A percentile compares a stretch with the other conserved stretches of the same genome.
These are phyloP conservation scores for Nesogale talazaci DNA, from an alignment of 2,113 vertebrate species.

Conservation along the genomic window DNA sequence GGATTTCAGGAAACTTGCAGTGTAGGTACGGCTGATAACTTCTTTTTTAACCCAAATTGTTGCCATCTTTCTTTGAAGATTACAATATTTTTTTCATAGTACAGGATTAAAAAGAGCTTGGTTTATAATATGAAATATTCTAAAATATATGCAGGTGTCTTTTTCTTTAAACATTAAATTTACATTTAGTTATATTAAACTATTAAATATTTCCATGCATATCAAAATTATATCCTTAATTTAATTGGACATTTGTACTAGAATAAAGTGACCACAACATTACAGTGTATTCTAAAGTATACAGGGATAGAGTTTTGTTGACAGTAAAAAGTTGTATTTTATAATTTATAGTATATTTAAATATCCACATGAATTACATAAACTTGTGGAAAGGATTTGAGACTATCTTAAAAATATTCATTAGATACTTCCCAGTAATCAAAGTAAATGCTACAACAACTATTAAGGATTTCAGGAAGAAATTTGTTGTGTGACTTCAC, in stretches of 20 bases:
- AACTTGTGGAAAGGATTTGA: neutral
- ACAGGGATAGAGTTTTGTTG: neutral
- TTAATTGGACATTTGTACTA: neutral
- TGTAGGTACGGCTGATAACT: neutral
- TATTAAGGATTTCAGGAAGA: neutral
- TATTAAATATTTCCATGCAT: neutral
- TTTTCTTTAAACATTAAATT: neutral
- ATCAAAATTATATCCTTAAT: neutral
- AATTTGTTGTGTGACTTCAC: neutral
- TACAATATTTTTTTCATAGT: neutral
- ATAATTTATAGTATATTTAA: neutral
- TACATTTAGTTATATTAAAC: conserved; percentile 46
- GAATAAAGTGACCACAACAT: conserved; percentile 2
- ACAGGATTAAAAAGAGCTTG: neutral
- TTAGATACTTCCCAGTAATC: neutral
- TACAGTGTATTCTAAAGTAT: neutral
- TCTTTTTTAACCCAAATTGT: neutral
- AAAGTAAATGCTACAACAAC: neutral
- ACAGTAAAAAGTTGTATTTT: no score
- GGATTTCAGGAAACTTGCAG: neutral
- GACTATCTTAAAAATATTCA: conserved; percentile 2
- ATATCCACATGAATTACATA: neutral
- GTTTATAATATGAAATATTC: neutral
- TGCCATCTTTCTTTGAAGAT: neutral
- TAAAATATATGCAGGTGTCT: neutral